Evolutionary conservation across 2,797 vertebrate genomes (phyloP).

Genomic region (Scomberomorus guttatus): DNA sequence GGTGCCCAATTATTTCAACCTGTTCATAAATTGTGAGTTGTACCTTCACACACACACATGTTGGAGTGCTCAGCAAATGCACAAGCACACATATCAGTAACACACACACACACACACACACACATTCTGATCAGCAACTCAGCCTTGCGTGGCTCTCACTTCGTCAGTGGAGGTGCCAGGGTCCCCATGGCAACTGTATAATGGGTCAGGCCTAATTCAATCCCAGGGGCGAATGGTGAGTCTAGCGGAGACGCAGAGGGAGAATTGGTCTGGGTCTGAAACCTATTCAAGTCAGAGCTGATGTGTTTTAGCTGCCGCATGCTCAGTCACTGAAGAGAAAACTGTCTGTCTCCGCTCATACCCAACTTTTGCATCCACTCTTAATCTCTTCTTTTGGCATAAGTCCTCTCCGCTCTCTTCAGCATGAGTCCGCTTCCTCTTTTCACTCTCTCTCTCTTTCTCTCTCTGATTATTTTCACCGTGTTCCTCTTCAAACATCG

Average conservation of each 20-base stretch:
- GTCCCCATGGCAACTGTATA: conserved; percentile 86
- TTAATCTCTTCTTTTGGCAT: conserved; percentile 57
- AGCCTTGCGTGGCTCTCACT: conserved; percentile 78
- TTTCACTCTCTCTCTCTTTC: conserved; percentile 29
- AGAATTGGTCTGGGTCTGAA: conserved; percentile 78
- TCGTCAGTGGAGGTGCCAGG: conserved; percentile 82
- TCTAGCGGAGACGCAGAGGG: conserved; percentile 69
- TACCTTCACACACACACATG: conserved; percentile 1
- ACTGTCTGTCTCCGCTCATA: conserved; percentile 56
- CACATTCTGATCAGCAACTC: conserved; percentile 75
- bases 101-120: conserved; percentile 46
- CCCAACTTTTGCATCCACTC: conserved; percentile 69
- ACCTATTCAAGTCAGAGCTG: conserved; percentile 75
- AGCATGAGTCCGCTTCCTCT: background rate
- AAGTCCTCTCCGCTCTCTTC: conserved; percentile 28
- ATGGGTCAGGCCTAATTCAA: conserved; percentile 83
- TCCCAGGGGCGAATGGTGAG: conserved; percentile 79
- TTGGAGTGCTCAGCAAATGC: conserved; percentile 12
- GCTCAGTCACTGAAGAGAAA: conserved; percentile 72
- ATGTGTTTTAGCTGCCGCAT: conserved; percentile 69
- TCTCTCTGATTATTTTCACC: conserved; percentile 52
- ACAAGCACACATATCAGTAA: conserved; percentile 24
- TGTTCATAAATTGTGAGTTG: conserved; percentile 28
- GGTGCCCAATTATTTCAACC: conserved; percentile 31
- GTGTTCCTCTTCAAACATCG: conserved; percentile 8